A percentile compares a stretch with the other conserved stretches of the same genome.
phyloP scores from a whole-genome alignment of 2,113 vertebrate species.

The Otocyon megalotis region DNA sequence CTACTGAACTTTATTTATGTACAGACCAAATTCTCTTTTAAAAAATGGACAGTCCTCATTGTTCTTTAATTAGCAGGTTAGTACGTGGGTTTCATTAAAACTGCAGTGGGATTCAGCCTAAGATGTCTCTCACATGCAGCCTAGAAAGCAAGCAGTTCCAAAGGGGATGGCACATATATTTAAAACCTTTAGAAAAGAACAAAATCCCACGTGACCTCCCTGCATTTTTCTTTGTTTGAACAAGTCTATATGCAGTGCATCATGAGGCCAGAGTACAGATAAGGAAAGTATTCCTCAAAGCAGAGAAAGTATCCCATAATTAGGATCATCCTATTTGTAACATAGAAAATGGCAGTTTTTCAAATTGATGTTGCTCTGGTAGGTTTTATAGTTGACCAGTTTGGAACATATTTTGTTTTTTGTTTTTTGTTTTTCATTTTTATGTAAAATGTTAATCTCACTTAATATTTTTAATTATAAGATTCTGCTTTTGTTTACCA shows the following conservation, averaged over 20 bases:
- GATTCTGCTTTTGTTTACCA: neutral
- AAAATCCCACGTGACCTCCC: neutral
- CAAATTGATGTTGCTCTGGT: neutral
- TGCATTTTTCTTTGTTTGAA: neutral
- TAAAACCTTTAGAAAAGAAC: neutral
- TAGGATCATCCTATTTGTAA: neutral
- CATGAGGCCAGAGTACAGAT: neutral
- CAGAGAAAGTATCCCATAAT: neutral
- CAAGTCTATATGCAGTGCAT: too few relatives aligned
- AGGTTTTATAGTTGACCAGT: neutral
- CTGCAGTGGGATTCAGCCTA: neutral
- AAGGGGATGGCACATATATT: neutral
- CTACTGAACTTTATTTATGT: neutral
- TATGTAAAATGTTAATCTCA: neutral
- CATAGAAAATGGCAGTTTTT: neutral
- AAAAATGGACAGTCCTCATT: neutral
- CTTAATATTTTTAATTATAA: neutral
- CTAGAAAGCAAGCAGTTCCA: neutral
- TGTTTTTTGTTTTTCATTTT: neutral
- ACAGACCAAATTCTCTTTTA: neutral
- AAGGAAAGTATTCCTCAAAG: neutral
- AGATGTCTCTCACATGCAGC: neutral
- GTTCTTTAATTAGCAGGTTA: conserved; percentile 8
- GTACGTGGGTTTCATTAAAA: neutral
- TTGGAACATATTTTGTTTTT: neutral